These are phyloP conservation scores for Oeneis ivallda DNA, from an alignment of 2,888 invertebrate species.

Conservation along the genomic window DNA sequence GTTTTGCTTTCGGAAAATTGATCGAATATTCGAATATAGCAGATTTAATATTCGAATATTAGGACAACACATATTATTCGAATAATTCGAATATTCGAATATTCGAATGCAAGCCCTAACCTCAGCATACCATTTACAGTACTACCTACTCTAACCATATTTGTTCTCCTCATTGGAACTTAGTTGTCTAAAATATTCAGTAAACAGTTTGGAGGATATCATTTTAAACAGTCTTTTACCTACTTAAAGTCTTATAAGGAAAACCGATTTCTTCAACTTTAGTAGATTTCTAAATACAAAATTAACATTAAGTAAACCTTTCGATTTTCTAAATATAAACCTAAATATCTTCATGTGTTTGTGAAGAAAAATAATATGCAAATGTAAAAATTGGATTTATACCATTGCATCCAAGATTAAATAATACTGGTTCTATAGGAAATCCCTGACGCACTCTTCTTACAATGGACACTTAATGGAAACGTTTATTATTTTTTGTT, in stretches of 20 bases:
- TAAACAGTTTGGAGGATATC: conserved; percentile 32
- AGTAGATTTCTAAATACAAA: not conserved
- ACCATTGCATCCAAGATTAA: not conserved
- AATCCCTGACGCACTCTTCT: not conserved
- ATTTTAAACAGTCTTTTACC: not conserved
- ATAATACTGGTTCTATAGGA: not conserved
- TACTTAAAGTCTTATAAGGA: not conserved
- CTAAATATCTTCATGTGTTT: not conserved
- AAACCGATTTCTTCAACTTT: not conserved
- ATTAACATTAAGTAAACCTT: too few relatives aligned
- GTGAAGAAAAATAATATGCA: not conserved
- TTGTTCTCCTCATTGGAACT: conserved; percentile 26
- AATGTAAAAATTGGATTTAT: not conserved
- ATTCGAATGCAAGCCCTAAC: too few relatives aligned
- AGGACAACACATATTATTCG: too few relatives aligned
- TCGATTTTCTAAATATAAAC: too few relatives aligned
- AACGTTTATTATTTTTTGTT: not conserved
- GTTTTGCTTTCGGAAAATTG: too few relatives aligned
- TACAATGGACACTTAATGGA: not conserved
- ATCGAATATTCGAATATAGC: too few relatives aligned
- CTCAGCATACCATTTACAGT: conserved; percentile 26
- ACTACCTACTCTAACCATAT: conserved; percentile 33
- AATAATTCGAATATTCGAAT: too few relatives aligned
- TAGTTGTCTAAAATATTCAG: conserved; percentile 24
- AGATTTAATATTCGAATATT: too few relatives aligned